A percentile compares a stretch with the other conserved stretches of the same genome.
Evolutionary conservation across 2,797 vertebrate species (phyloP).

Genomic region (Anguilla pacifica): DNA sequence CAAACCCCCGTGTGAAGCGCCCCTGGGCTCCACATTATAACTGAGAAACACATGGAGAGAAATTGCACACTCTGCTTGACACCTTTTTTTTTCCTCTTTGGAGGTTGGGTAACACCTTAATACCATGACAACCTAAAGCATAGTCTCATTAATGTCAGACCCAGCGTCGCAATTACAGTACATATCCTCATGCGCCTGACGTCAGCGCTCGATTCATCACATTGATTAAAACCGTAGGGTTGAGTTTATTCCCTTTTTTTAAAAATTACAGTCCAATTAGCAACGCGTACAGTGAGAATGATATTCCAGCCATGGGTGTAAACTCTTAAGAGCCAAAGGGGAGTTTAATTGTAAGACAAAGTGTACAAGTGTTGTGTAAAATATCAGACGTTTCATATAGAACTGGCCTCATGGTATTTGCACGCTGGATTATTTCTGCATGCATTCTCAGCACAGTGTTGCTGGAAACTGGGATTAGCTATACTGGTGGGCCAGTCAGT

Average conservation of each 20-base stretch:
- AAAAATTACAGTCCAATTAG: constrained; percentile 5
- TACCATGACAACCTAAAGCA: neutral
- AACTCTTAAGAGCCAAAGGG: neutral
- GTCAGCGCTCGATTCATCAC: neutral
- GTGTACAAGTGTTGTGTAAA: neutral
- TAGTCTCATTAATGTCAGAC: constrained; percentile 12
- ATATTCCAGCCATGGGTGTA: neutral
- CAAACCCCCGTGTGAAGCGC: constrained; percentile 59
- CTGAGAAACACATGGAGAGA: neutral
- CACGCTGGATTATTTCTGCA: neutral
- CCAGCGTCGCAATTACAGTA: neutral
- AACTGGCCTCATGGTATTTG: neutral
- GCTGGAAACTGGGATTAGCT: neutral
- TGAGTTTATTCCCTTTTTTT: neutral
- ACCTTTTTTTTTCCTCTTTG: neutral
- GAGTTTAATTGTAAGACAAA: neutral
- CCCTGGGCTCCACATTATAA: constrained; percentile 48
- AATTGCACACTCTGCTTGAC: neutral
- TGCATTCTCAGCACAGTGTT: neutral
- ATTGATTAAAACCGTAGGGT: neutral
- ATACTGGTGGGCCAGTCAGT: neutral
- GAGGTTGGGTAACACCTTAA: neutral
- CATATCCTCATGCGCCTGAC: neutral
- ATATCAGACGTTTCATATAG: neutral
- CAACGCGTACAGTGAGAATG: neutral